Percentiles rank a stretch among this genome's conserved stretches.
Evolutionary conservation across 2,113 vertebrate species (phyloP).

Genomic region (Phrynocephalus versicolor): DNA sequence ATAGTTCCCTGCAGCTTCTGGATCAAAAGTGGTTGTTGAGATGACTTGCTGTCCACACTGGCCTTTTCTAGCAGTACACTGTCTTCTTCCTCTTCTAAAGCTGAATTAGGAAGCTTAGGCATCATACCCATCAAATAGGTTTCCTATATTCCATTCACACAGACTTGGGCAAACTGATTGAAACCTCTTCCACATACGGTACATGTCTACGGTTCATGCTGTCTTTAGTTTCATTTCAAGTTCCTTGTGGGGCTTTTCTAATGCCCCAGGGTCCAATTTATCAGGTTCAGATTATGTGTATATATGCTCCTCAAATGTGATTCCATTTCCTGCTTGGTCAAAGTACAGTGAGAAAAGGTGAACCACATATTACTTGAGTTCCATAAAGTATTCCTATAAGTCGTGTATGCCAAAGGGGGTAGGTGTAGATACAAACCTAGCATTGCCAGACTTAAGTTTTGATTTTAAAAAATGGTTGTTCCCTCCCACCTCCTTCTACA

Average conservation of each 20-base stretch:
- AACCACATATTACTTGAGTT: conserved; percentile 16
- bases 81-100: no score
- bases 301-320: background rate
- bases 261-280: background rate
- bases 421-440: conserved; percentile 29
- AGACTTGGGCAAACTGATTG: no score
- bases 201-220: background rate
- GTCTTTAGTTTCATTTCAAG: background rate
- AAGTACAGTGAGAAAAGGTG: background rate
- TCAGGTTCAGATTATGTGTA: background rate
- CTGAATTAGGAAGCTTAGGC: no score
- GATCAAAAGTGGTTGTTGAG: no score
- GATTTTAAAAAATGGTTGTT: conserved; percentile 1
- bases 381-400: conserved; percentile 6
- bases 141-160: no score
- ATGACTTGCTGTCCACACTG: no score
- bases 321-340: conserved; percentile 19
- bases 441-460: background rate
- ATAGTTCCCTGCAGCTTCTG: no score
- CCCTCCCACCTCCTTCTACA: background rate
- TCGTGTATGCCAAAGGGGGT: background rate
- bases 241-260: conserved; percentile 11
- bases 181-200: no score
- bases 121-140: no score
- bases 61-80: no score